Conservation (phyloP, 2,113 vertebrate species). For the Arothron firmamentum region DNA sequence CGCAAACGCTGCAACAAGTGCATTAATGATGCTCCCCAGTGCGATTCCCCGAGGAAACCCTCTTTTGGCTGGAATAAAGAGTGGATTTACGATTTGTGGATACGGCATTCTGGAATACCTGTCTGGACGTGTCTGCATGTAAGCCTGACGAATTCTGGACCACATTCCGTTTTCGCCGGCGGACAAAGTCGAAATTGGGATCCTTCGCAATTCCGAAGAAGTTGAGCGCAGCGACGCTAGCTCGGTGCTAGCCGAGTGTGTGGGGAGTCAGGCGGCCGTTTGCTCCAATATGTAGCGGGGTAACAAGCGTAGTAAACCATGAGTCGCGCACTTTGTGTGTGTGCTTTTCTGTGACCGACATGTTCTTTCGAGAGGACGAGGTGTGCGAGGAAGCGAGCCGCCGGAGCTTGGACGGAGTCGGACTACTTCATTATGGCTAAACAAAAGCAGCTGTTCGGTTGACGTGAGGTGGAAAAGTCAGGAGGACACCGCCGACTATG, state of each 20-base stretch:
- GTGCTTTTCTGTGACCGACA: constrained; percentile 27
- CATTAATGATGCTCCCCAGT: constrained; percentile 62
- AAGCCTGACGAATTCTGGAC: neutral
- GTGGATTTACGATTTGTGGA: constrained; percentile 5
- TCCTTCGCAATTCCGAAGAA: constrained; percentile 37
- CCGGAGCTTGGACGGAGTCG: constrained; percentile 29
- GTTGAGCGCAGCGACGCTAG: constrained; percentile 49
- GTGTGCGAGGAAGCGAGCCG: constrained; percentile 21
- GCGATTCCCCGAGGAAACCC: constrained; percentile 30
- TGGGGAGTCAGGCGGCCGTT: constrained; percentile 42
- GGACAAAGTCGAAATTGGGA: constrained; percentile 14
- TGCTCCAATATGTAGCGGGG: constrained; percentile 42
- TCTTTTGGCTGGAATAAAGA: constrained; percentile 10
- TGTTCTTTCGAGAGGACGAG: constrained; percentile 31
- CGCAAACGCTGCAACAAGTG: constrained; percentile 76
- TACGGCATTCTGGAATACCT: neutral
- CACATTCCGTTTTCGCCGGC: constrained; percentile 26
- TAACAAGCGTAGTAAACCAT: constrained; percentile 3
- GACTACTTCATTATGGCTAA: constrained; percentile 40
- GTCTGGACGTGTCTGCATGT: neutral
- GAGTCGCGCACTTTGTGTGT: constrained; percentile 4
- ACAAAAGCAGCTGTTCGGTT: constrained; percentile 47
- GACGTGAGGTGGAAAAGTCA: constrained; percentile 28
- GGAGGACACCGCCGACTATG: constrained; percentile 61
- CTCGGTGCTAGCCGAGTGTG: constrained; percentile 47